Base-by-base conservation (phyloP, 1,140 invertebrate genomes). In the Tetramorium alpestre region DNA sequence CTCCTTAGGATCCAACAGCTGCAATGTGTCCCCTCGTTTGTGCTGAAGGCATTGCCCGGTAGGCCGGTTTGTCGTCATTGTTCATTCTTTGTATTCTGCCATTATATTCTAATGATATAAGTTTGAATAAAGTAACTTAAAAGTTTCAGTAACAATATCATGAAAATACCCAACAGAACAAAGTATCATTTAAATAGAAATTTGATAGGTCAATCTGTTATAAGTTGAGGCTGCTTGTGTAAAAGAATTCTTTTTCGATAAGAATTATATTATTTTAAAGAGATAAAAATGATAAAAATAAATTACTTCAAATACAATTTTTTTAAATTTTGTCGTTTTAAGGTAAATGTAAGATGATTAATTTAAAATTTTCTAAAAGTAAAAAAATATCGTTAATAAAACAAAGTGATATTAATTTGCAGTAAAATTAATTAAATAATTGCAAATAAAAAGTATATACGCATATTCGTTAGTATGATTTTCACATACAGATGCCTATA, bases 1-100 rank as follows among this genome's bases (percentile, higher is more conserved):
- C 54, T 89, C 64, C 76, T 89, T 75, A 75, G 69, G 58, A 62
- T 56, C 41, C 75, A 86, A 88, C 72, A 89, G 67, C 72, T 41
- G 28, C 28, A 49, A 41, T 28, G 28, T 84, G 58, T 67, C 47
- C 72, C 44, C 73, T 78, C 80, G 80, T 88, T 85, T 88, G 56
- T 85, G 78, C 2, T 33, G 49, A n/a, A 54, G 49, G 47, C 28
- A 73, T n/a, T 73, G 49, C 84, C 80, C 80, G 73, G 54, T 88
- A 87, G 65, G 28, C 80, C 64, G 64, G 41, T 47, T 72, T 56
- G 8, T 78, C 72, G 44, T 73, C 49, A 62, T 86, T 67, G 38
- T 75, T 49, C 58, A 28, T 54, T 78, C 64, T 62, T 58, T 58
- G n/a, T 80, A 60, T 87, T 54, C 56, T 25, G 58, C 72, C n/a